A percentile compares a stretch with the other conserved stretches of the same genome.
phyloP scores from a whole-genome alignment of 2,888 invertebrate genomes.

The Noctua fimbriata region DNA sequence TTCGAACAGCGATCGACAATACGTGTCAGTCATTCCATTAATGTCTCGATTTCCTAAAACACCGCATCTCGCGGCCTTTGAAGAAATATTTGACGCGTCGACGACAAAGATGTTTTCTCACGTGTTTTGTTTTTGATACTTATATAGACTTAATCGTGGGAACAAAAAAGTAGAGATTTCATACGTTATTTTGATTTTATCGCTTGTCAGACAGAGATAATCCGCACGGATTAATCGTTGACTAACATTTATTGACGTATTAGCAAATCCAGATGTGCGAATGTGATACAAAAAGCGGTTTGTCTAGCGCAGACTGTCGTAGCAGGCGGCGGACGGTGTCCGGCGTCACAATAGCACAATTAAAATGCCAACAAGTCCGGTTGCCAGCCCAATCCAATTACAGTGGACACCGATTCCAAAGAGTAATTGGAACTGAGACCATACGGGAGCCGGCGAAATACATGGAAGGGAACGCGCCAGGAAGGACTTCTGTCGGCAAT shows the following conservation, averaged over 20 bases:
- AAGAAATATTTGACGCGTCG: conserved; percentile 87
- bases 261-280: conserved; percentile 71
- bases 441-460: conserved; percentile 83
- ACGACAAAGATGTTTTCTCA: conserved; percentile 79
- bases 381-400: conserved; percentile 90
- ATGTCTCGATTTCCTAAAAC: conserved; percentile 87
- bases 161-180: conserved; percentile 63
- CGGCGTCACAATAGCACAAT: conserved; percentile 90
- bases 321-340: conserved; percentile 82
- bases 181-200: conserved; percentile 24
- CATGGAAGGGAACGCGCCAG: conserved; percentile 79
- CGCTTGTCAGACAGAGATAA: conserved; percentile 12
- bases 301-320: conserved; percentile 83
- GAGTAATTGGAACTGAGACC: conserved; percentile 89
- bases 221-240: conserved; percentile 14
- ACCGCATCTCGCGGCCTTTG: conserved; percentile 79
- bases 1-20: conserved; percentile 81
- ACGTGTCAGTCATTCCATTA: conserved; percentile 89
- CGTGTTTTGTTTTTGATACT: conserved; percentile 70
- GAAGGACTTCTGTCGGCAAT: conserved; percentile 72
- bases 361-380: conserved; percentile 90
- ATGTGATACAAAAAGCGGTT: conserved; percentile 82
- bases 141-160: conserved; percentile 75
- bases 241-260: conserved; percentile 54
- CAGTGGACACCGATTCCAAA: conserved; percentile 89